phyloP scores from a whole-genome alignment of 2,113 vertebrate genomes.

The Ranitomeya imitator region DNA sequence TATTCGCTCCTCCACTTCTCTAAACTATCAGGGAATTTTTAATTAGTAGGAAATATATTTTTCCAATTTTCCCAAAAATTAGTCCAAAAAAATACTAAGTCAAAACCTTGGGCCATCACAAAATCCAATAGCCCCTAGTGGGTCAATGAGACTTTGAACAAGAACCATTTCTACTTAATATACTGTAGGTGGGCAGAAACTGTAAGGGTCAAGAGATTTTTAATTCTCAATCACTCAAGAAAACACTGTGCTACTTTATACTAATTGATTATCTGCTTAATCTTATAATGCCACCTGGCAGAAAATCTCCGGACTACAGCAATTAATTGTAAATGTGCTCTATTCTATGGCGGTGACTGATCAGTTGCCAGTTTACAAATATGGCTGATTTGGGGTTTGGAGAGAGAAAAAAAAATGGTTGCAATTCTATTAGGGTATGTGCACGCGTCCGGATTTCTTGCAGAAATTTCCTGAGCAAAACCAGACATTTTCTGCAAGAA shows the following conservation, averaged over 20 bases:
- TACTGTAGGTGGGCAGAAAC: no score
- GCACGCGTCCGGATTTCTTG: no score
- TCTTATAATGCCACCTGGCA: not conserved
- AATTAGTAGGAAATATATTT: no score
- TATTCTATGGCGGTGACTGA: not conserved
- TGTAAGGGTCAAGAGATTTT: not conserved
- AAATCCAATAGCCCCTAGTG: not conserved
- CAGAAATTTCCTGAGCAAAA: no score
- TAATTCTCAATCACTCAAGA: not conserved
- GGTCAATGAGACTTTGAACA: not conserved
- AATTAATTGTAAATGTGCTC: not conserved
- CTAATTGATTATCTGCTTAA: not conserved
- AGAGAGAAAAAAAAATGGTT: not conserved
- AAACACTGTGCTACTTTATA: not conserved
- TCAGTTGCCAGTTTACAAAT: not conserved
- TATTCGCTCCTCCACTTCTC: no score
- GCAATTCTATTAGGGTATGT: not conserved
- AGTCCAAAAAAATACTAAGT: no score
- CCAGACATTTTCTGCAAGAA: no score
- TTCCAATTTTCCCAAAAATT: no score
- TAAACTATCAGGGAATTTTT: no score
- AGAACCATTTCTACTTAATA: no score
- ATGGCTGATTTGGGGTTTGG: not conserved
- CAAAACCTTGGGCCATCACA: no score
- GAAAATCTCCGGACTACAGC: not conserved